Percentiles rank a stretch among this genome's conserved stretches.
Conservation (phyloP, 2,888 invertebrate species). For the Netelia melanura region DNA sequence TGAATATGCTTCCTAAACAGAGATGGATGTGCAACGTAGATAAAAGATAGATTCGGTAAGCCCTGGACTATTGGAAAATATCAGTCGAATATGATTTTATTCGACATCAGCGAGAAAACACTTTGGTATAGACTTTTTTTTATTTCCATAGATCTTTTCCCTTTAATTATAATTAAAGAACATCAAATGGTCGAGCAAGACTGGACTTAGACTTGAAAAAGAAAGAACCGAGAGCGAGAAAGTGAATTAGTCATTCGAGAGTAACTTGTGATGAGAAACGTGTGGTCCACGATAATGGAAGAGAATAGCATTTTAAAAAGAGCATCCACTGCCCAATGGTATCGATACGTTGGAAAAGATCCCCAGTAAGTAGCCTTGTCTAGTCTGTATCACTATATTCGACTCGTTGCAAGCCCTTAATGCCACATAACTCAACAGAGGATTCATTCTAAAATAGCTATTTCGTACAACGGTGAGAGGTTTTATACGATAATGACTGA, state of each 20-base stretch:
- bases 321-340: neutral
- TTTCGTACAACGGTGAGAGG: neutral
- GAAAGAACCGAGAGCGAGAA: neutral
- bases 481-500: slow-evolving; percentile 15
- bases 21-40: no score
- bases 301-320: neutral
- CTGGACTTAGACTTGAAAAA: neutral
- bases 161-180: slow-evolving; percentile 16
- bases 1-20: no score
- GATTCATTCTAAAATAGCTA: neutral
- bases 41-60: no score
- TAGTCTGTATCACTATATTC: slow-evolving; percentile 21
- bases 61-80: no score
- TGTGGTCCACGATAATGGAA: neutral
- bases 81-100: no score
- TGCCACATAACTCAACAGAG: neutral
- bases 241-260: neutral
- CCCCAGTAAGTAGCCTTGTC: neutral
- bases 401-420: neutral
- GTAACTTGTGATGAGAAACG: neutral
- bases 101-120: no score
- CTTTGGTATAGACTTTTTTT: neutral
- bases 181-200: neutral
- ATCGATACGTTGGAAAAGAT: neutral
- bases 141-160: neutral